Percentiles rank a stretch among this genome's conserved stretches.
Conservation (phyloP, 2,113 vertebrate genomes). For the Alouatta palliata region DNA sequence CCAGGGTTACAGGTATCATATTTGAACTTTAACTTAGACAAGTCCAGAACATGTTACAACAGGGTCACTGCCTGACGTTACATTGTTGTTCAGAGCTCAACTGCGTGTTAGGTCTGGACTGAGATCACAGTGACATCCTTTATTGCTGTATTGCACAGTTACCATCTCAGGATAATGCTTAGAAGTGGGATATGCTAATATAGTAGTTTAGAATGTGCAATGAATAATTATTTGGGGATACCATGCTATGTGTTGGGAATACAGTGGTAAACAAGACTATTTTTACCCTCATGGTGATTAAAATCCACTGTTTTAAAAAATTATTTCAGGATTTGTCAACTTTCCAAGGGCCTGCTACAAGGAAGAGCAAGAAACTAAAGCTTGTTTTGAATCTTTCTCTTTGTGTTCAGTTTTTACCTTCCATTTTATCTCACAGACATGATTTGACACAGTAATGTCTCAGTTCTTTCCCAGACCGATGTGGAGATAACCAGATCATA, state of each 20-base stretch:
- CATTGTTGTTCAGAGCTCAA: neutral
- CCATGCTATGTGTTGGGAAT: neutral
- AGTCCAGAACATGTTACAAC: conserved; percentile 45
- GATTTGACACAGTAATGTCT: neutral
- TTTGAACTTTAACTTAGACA: conserved; percentile 58
- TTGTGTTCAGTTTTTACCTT: conserved; percentile 1
- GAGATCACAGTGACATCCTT: neutral
- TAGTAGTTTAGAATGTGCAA: neutral
- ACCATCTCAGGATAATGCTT: neutral
- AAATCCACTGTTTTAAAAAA: neutral
- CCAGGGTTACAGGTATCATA: conserved; percentile 7
- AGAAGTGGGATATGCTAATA: neutral
- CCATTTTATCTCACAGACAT: neutral
- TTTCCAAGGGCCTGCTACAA: neutral
- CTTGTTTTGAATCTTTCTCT: neutral
- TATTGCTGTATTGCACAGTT: neutral
- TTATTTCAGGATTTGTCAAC: neutral
- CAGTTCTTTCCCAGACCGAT: neutral
- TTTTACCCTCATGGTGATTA: neutral
- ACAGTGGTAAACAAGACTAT: neutral
- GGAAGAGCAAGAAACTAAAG: neutral
- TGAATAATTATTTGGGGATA: neutral
- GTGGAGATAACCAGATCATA: neutral
- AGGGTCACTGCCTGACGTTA: neutral
- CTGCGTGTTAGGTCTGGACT: neutral